Percentiles rank a stretch among this genome's conserved stretches.
Conservation (phyloP, 2,797 vertebrate genomes). For the Eulemur mongoz region DNA sequence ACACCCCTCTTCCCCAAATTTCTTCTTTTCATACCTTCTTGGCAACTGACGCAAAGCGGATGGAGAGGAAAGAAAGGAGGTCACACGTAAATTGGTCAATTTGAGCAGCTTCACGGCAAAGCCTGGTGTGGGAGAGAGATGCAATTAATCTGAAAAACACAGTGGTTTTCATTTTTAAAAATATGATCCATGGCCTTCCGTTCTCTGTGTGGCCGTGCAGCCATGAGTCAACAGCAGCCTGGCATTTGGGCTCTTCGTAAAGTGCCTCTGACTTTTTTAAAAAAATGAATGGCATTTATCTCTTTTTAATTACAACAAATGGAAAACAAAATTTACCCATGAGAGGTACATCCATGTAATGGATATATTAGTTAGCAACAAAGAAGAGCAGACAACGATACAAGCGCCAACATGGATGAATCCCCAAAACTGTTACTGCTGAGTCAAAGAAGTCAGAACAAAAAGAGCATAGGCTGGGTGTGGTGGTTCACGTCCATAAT, state of each 20-base stretch:
- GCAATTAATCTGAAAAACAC: slow-evolving; percentile 56
- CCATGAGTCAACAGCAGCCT: neutral
- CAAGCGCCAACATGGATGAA: accelerated
- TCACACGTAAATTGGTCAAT: slow-evolving; percentile 61
- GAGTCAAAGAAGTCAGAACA: neutral
- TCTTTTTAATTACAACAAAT: neutral
- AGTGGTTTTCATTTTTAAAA: slow-evolving; percentile 41
- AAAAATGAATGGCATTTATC: neutral
- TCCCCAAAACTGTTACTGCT: too few species aligned
- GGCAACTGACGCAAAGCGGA: slow-evolving; percentile 54
- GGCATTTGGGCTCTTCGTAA: neutral
- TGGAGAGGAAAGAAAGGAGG: slow-evolving; percentile 48
- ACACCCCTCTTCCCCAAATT: neutral
- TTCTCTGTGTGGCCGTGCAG: neutral
- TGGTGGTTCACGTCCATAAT: too few species aligned
- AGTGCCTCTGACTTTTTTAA: neutral
- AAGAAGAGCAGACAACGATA: neutral
- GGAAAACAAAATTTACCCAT: neutral
- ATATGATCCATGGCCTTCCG: neutral
- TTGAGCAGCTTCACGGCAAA: slow-evolving; percentile 35
- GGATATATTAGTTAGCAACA: neutral
- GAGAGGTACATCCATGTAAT: neutral
- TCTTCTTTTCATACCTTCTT: slow-evolving; percentile 20
- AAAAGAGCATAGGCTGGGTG: neutral
- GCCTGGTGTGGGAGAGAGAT: slow-evolving; percentile 31